These are phyloP conservation scores for Sternarchorhynchus goeldii DNA, from an alignment of 2,797 vertebrate species.

Conservation along the genomic window DNA sequence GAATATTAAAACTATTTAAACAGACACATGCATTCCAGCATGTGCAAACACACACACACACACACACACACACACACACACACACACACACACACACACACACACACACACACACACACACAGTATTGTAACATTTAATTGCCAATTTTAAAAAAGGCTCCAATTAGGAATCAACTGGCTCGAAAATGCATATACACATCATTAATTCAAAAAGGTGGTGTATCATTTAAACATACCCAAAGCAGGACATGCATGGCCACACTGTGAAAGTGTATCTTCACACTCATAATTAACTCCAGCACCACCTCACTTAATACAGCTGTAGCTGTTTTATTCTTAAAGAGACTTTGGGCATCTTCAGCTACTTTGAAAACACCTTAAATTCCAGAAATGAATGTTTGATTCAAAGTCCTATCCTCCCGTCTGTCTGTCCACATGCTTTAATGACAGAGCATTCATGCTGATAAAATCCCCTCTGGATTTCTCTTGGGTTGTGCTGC, in stretches of 20 bases:
- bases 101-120: slow-evolving; percentile 6
- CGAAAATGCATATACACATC: background rate
- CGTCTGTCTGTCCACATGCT: background rate
- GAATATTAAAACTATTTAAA: slow-evolving; percentile 59
- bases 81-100: slow-evolving; percentile 17
- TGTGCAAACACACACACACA: background rate
- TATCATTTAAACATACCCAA: slow-evolving; percentile 7
- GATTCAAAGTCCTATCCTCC: background rate
- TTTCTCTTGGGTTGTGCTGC: background rate
- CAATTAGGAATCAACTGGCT: slow-evolving; percentile 2
- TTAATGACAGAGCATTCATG: slow-evolving; percentile 6
- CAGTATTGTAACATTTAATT: slow-evolving; percentile 9
- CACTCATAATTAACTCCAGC: too few relatives aligned
- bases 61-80: background rate
- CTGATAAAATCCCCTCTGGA: slow-evolving; percentile 17
- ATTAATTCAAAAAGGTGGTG: slow-evolving; percentile 4
- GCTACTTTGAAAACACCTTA: too few relatives aligned
- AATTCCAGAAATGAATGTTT: too few relatives aligned
- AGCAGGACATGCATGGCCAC: too few relatives aligned
- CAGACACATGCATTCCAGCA: background rate
- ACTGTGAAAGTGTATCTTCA: too few relatives aligned
- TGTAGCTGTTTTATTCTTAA: too few relatives aligned
- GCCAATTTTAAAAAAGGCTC: slow-evolving; percentile 27
- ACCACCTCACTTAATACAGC: too few relatives aligned
- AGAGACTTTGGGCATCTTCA: too few relatives aligned